Evolutionary conservation across 2,888 invertebrate genomes (phyloP), one percentile per base, ranked within the genome.

Genomic region (Tyria jacobaeae): DNA sequence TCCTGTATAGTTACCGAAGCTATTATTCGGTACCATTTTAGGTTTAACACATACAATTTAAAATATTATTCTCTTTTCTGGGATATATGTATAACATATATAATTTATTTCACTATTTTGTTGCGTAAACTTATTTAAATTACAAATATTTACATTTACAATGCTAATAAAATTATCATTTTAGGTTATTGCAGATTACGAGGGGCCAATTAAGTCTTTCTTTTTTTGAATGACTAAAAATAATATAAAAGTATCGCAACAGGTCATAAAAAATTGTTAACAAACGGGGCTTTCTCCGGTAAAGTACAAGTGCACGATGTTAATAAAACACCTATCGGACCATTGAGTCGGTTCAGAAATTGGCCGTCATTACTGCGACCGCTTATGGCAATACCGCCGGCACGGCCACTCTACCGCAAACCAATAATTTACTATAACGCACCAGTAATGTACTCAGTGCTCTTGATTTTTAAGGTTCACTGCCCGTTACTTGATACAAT

Each of bases 331-430:
- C 75, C 76, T 73, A 79, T 75, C 60, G 63, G 64, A 71, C 61
- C 79, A 76, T 78, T 82, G 79, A 78, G 75, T 70, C 73, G 62
- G 80, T 83, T 85, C 81, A 79, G 79, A 86, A 89, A 89, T 87
- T 88, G 85, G 79, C 83, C 83, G 82, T 87, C 87, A 89, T 89
- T 89, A 89, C 76, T 62, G 59, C 60, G 72, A 70, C 81, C 84
- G 80, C 79, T 87, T 87, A 88, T 79, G 85, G 88, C 66, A 70
- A 66, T 71, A 76, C 76, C 71, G 61, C 64, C 76, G 75, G 82
- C 80, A 64, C 66, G 73, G 73, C 78, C 76, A 76, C 69, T 67
- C 76, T 79, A 82, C 82, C 79, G 82, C 85, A 83, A 83, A 79
- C 82, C 80, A 75, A 84, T 86, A 85, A 88, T 87, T 89, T 87